Conservation (phyloP, 2,888 invertebrate genomes). For the Heliconius hortense region DNA sequence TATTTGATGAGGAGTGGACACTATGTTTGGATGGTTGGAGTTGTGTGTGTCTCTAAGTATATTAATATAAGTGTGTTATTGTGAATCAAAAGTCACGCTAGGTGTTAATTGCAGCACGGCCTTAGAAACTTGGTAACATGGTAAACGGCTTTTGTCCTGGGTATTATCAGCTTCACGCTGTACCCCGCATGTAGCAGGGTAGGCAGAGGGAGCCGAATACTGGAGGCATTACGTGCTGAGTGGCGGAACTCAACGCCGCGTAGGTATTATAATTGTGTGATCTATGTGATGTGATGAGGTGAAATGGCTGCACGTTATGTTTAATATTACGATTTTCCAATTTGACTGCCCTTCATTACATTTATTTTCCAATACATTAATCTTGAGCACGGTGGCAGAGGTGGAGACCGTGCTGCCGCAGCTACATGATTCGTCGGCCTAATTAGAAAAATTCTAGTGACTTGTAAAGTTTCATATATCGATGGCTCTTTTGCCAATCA, state of each 20-base stretch:
- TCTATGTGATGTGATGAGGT: constrained; percentile 8
- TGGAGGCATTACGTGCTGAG: too few relatives aligned
- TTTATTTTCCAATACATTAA: background rate
- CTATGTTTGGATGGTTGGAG: constrained; percentile 12
- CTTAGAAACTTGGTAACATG: background rate
- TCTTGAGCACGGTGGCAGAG: constrained; percentile 23
- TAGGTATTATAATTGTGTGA: background rate
- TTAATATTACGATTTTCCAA: background rate
- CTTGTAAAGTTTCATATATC: constrained; percentile 20
- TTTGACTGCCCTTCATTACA: background rate
- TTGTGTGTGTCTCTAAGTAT: constrained; percentile 11
- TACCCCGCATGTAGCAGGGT: too few relatives aligned
- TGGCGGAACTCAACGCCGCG: too few relatives aligned
- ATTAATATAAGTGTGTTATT: constrained; percentile 1
- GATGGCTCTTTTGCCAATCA: constrained; percentile 33
- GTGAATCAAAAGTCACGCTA: constrained; percentile 12
- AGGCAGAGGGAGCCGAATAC: too few relatives aligned
- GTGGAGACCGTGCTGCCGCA: constrained; percentile 16
- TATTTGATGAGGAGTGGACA: constrained; percentile 22
- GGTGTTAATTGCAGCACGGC: constrained; percentile 14
- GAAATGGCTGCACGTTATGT: background rate
- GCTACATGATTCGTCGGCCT: constrained; percentile 15
- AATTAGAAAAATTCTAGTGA: constrained; percentile 33
- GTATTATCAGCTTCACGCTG: background rate
- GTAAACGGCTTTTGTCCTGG: background rate